Percentiles rank a stretch among this genome's conserved stretches.
Evolutionary conservation across 2,888 invertebrate genomes (phyloP).

Genomic region (Catocala sponsa): DNA sequence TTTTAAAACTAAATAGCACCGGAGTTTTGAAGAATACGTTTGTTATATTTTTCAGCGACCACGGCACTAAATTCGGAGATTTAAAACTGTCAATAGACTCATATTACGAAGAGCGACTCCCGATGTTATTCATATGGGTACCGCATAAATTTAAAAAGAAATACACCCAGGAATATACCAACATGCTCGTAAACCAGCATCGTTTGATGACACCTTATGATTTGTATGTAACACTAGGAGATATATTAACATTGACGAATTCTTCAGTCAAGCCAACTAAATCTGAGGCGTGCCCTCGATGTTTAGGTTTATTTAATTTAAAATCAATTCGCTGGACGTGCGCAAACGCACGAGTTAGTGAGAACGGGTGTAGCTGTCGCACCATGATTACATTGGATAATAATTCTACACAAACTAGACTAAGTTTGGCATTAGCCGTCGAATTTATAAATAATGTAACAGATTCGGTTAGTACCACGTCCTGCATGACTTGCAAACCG

Average conservation of each 20-base stretch:
- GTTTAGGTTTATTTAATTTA: constrained; percentile 89
- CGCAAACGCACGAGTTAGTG: constrained; percentile 88
- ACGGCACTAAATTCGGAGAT: constrained; percentile 92
- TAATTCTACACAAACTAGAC: constrained; percentile 71
- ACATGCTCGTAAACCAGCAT: constrained; percentile 89
- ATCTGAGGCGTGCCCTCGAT: constrained; percentile 88
- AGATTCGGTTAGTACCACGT: constrained; percentile 56
- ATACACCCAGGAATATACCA: constrained; percentile 86
- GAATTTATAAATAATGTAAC: constrained; percentile 56
- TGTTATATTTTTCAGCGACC: constrained; percentile 92
- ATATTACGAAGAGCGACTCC: constrained; percentile 93
- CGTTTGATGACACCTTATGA: constrained; percentile 93
- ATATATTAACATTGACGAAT: constrained; percentile 84
- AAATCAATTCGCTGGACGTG: constrained; percentile 89
- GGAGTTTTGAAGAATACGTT: constrained; percentile 89
- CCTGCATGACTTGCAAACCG: constrained; percentile 80
- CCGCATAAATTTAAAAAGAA: constrained; percentile 88
- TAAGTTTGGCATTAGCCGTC: constrained; percentile 79
- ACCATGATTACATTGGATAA: constrained; percentile 64
- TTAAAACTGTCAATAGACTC: constrained; percentile 91
- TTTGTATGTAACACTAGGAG: constrained; percentile 90
- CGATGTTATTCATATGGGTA: constrained; percentile 91
- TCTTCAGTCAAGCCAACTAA: constrained; percentile 57
- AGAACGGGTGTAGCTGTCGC: constrained; percentile 93
- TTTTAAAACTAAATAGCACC: constrained; percentile 82